Evolutionary conservation across 35 echinoderm and acorn worm species (phyloP).

Genomic region (Apostichopus parvimensis): DNA sequence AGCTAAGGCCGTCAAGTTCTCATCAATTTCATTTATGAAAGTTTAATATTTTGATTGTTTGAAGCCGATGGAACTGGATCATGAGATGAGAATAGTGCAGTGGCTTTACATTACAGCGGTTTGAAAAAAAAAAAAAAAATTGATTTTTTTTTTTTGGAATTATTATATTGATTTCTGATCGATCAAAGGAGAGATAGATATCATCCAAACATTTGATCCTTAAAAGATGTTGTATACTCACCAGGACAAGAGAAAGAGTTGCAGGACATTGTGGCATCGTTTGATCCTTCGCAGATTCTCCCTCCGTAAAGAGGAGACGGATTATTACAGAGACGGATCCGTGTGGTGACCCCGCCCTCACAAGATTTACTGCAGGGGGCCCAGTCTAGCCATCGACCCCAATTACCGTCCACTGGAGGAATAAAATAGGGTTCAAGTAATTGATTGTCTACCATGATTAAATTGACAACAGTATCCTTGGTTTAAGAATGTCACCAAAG

Average conservation of each 20-base stretch:
- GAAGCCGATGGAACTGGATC: too few species aligned
- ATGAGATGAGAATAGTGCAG: background rate
- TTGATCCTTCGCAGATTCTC: constrained; percentile 50
- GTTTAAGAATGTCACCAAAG: too few species aligned
- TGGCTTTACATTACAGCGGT: background rate
- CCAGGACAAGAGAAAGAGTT: constrained; percentile 82
- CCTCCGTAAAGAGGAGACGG: constrained; percentile 80
- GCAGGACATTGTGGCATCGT: constrained; percentile 55
- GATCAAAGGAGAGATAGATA: too few species aligned
- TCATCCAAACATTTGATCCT: too few species aligned
- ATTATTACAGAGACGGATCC: constrained; percentile 79
- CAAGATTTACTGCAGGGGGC: constrained; percentile 62
- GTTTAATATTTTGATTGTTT: too few species aligned
- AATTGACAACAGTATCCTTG: too few species aligned
- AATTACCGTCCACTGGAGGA: constrained; percentile 71
- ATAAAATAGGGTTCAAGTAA: background rate
- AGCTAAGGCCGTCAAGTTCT: too few species aligned
- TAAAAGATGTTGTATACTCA: background rate
- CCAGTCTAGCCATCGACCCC: constrained; percentile 83
- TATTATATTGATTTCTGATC: too few species aligned
- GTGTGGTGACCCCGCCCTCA: constrained; percentile 60
- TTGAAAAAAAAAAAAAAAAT: too few species aligned
- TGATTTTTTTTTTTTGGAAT: too few species aligned
- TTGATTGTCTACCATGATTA: too few species aligned
- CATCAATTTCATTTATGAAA: too few species aligned